Conservation (phyloP, 2,797 vertebrate species). For the Chrysocyon brachyurus region DNA sequence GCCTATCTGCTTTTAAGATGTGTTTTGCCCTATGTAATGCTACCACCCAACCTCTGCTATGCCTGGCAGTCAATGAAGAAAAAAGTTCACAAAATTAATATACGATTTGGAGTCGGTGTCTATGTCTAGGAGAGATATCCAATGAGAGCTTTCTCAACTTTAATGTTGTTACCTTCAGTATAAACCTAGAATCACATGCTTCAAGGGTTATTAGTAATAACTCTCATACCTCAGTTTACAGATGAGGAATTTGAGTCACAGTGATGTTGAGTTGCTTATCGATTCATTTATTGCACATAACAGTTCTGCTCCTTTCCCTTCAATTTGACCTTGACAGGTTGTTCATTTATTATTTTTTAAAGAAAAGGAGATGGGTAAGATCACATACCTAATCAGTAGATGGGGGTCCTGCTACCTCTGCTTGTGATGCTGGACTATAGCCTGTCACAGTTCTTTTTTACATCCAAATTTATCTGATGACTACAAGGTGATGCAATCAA, state of each 20-base stretch:
- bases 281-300: not conserved
- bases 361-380: not conserved
- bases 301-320: not conserved
- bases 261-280: not conserved
- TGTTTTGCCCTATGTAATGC: not conserved
- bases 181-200: not conserved
- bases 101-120: not conserved
- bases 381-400: not conserved
- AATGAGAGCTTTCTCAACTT: not conserved
- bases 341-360: conserved; percentile 17
- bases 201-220: not conserved
- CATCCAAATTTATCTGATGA: conserved; percentile 13
- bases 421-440: not conserved
- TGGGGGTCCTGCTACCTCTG: not conserved
- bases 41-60: not conserved
- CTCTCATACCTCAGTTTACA: not conserved
- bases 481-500: not conserved
- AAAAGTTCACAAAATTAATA: not conserved
- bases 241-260: conserved; percentile 21
- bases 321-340: not conserved
- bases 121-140: not conserved
- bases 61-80: not conserved
- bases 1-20: conserved; percentile 8
- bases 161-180: not conserved
- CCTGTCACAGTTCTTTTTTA: not conserved